phyloP scores from a whole-genome alignment of 2,113 vertebrate species.

The Ammodytes dubius region DNA sequence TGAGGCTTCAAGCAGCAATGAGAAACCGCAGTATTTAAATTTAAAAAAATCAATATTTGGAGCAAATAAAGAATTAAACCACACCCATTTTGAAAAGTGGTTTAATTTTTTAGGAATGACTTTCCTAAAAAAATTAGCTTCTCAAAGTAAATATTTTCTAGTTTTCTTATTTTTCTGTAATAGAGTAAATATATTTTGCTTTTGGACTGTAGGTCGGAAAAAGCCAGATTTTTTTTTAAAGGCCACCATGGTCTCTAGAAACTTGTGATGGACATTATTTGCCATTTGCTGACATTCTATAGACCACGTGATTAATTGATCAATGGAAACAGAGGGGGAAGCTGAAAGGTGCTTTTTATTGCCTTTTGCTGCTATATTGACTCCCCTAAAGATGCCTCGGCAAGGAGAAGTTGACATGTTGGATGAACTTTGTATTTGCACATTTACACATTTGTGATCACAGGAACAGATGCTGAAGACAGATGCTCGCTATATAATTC shows the following conservation, averaged over 20 bases:
- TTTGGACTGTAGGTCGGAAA: not conserved
- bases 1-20: conserved; percentile 2
- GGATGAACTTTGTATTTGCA: conserved; percentile 67
- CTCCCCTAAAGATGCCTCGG: not conserved
- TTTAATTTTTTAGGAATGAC: not conserved
- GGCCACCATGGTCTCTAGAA: not conserved
- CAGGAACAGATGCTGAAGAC: conserved; percentile 66
- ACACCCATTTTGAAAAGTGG: not conserved
- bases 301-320: not conserved
- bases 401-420: conserved; percentile 30
- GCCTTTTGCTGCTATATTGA: not conserved
- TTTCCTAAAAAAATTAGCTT: not conserved
- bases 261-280: not conserved
- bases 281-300: not conserved
- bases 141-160: not conserved
- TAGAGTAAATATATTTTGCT: not conserved
- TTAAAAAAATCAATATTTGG: not conserved
- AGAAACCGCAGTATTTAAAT: not conserved
- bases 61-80: not conserved
- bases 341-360: not conserved
- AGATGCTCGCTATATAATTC: conserved; percentile 59
- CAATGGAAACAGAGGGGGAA: not conserved
- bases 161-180: not conserved
- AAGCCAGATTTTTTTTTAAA: not conserved
- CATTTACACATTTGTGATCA: conserved; percentile 60